Conservation (phyloP, 2,888 invertebrate genomes). For the Machimus atricapillus region DNA sequence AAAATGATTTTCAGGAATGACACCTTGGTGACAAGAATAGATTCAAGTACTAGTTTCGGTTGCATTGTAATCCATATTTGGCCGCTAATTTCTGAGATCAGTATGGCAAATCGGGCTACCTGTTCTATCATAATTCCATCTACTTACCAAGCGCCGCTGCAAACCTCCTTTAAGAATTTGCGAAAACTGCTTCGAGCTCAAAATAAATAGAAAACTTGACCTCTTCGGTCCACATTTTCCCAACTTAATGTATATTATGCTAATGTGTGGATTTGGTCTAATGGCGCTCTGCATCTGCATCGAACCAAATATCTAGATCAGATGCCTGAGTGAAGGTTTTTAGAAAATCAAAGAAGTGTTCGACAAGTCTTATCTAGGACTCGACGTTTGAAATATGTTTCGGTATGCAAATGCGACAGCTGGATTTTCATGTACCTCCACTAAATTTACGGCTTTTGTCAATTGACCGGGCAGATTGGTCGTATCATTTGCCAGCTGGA, state of each 20-base stretch:
- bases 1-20: not conserved
- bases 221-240: not conserved
- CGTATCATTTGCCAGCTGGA: not conserved
- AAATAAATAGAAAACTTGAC: not conserved
- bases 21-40: conserved; percentile 8
- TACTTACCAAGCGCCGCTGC: not conserved
- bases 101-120: not conserved
- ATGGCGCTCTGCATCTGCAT: not conserved
- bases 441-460: conserved; percentile 5
- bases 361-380: not conserved
- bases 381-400: conserved; percentile 15
- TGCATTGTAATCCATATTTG: not conserved
- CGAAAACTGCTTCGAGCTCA: not conserved
- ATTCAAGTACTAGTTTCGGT: not conserved
- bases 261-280: not conserved
- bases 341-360: not conserved
- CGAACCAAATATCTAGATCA: not conserved
- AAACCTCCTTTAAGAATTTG: not conserved
- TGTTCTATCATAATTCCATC: not conserved
- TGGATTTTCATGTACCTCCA: not conserved
- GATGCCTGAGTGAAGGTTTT: not conserved
- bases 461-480: not conserved
- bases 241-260: not conserved
- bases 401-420: conserved; percentile 26
- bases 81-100: not conserved